Percentiles rank a stretch among this genome's conserved stretches.
These are phyloP conservation scores for Diorhabda carinulata DNA, from an alignment of 1,140 invertebrate species.

Conservation along the genomic window DNA sequence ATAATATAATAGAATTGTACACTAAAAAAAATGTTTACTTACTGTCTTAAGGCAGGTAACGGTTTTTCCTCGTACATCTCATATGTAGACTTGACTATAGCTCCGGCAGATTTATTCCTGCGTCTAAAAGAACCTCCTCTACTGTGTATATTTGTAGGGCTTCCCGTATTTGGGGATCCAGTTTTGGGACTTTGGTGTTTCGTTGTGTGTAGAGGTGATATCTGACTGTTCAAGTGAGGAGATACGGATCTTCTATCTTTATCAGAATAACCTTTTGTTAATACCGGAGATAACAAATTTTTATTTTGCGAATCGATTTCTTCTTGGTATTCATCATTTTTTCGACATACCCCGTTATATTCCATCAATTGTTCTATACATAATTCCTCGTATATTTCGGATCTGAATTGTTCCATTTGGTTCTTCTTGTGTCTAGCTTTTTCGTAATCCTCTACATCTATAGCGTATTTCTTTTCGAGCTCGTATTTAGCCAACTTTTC, in stretches of 20 bases:
- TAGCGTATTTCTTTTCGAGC: constrained; percentile 85
- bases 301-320: constrained; percentile 31
- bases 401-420: constrained; percentile 78
- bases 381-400: constrained; percentile 66
- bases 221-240: constrained; percentile 42
- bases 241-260: constrained; percentile 36
- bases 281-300: constrained; percentile 38
- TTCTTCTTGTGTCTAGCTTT: constrained; percentile 83
- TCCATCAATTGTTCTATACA: constrained; percentile 76
- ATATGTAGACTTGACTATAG: constrained; percentile 66
- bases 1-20: neutral
- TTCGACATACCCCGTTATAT: constrained; percentile 60
- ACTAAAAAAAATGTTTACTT: constrained; percentile 43
- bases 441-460: constrained; percentile 87
- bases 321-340: constrained; percentile 43
- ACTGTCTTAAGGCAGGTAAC: constrained; percentile 78
- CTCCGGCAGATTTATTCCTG: constrained; percentile 70
- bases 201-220: constrained; percentile 51
- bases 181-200: constrained; percentile 43
- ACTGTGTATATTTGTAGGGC: constrained; percentile 45
- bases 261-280: constrained; percentile 29
- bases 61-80: constrained; percentile 83
- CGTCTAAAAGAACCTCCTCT: constrained; percentile 61
- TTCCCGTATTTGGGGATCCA: constrained; percentile 42
- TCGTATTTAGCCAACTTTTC: constrained; percentile 87